Evolutionary conservation across 2,113 vertebrate species (phyloP), one percentile per base, ranked within the genome.

Genomic region (Oryzias celebensis): DNA sequence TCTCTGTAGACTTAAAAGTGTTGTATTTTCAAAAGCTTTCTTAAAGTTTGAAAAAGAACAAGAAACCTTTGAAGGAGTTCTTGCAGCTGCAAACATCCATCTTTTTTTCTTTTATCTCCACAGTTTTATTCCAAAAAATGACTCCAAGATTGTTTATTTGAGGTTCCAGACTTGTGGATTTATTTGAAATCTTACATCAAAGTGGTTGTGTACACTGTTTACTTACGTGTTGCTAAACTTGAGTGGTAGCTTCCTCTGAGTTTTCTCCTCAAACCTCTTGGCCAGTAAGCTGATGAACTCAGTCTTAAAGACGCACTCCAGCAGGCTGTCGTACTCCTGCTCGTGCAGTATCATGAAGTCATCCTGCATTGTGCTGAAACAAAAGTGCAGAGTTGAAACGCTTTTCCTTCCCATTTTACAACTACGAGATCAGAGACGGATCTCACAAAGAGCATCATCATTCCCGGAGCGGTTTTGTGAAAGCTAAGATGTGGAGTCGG

Each of bases 201-300:
- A 36, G 36, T 8, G 36, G 10, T 36, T 36, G 10, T 36, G 36
- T 36, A 36, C 36, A 10, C 28, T 17, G 12, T 66, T 62, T 45
- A 94, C 96, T 94, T 82, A 99, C 96, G 90, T 96, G 80, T 94
- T 99, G 86, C 86, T 93, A 87, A 98, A 99, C 81, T 96, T 97
- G 78, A 99, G 95, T 82, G 95, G 95, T 83, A 99, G 94, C 71
- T 94, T 95, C 86, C 93, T 92, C 85, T 96, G 95, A 1, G 94
- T 97, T 82, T 93, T 96, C 68, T 99, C 96, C 86, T 98, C 95
- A 0, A 93, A 97, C 81, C 94, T 92, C 53, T 94, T 96, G 2
- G 94, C 82, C 76, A 99, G 90, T 56, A 99, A 90, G 85, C 96
- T 99, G 83, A 98, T 86, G 77, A 99, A 97, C 85, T 99, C 97